Base-by-base conservation (phyloP, 64 coral and sea anemone genomes). In the Actinia equina region DNA sequence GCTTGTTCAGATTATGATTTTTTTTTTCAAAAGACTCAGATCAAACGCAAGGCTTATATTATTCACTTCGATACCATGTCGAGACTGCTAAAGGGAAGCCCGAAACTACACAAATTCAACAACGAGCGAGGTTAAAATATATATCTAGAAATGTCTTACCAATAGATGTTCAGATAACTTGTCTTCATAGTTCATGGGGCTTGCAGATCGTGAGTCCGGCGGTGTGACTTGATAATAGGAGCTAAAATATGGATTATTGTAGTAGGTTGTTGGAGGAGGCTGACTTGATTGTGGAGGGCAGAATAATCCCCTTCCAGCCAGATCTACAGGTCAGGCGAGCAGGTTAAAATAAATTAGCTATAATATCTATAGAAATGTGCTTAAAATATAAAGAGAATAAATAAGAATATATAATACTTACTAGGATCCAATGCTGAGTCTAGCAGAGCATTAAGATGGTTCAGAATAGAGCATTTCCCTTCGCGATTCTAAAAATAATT, bases 381-480 rank as follows among this genome's bases (percentile, higher is more conserved):
- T 27, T 18, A 30, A 74, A 41, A 74, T 41, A 27, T 10, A 74
- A 5, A 30, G 30, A 37, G 30, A 37, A 37, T 37, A 37, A 37
- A 37, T 37, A 37, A 37, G 30, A 25, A 14, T 30, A 41, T 12
- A 13, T 41, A 41, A 64, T 3, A 92, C 90, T 92, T 87, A 92
- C 90, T 92, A 14, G 90, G 85, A 77, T 92, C 89, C 55, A 91
- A 82, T 27, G 89, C 89, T 26, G 89, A 91, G 61, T 91, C 90
- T 43, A 92, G 62, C 63, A 92, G 61, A 0, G 90, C 90, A 92
- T 92, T 92, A 71, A 92, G 54, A 44, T 83, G 90, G 41, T 82
- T 92, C 8, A 92, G 63, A 44, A 92, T 87, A 41, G 90, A 92
- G 57, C 60, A 82, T 18, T 83, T 92, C 7, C 87, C 90, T n/a